Evolutionary conservation across 2,797 vertebrate genomes (phyloP).

Genomic region (Pangasius larnaudii): DNA sequence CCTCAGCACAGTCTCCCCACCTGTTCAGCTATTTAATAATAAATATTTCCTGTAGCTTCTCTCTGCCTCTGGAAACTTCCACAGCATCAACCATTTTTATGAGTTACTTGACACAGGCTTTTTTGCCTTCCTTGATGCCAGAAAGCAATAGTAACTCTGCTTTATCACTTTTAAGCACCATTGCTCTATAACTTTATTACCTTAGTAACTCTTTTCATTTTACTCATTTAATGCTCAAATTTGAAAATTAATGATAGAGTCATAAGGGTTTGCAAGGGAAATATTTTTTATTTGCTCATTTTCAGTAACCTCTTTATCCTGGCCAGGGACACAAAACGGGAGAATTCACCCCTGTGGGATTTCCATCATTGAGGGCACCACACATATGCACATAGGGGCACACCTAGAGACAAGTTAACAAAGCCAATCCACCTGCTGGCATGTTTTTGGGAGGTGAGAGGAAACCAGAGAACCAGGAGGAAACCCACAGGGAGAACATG

Average conservation of each 20-base stretch:
- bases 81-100: slow-evolving; percentile 27
- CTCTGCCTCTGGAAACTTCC: slow-evolving; percentile 13
- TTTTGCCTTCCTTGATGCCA: not conserved
- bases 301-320: not conserved
- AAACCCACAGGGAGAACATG: not conserved
- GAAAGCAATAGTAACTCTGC: not conserved
- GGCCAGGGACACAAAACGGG: not conserved
- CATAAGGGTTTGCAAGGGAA: not conserved
- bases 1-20: slow-evolving; percentile 38
- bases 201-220: not conserved
- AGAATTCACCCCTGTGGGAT: not conserved
- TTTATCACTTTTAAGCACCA: not conserved
- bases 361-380: no score
- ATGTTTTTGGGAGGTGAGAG: not conserved
- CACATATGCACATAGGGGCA: not conserved
- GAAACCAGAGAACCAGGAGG: not conserved
- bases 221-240: not conserved
- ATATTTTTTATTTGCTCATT: not conserved
- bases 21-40: slow-evolving; percentile 58
- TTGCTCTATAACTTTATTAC: not conserved
- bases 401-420: not conserved
- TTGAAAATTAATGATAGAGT: not conserved
- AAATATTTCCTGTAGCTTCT: slow-evolving; percentile 57
- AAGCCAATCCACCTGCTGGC: not conserved
- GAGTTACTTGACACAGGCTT: not conserved